These are phyloP conservation scores for Azemiops feae DNA, from an alignment of 2,113 vertebrate genomes.

Conservation along the genomic window DNA sequence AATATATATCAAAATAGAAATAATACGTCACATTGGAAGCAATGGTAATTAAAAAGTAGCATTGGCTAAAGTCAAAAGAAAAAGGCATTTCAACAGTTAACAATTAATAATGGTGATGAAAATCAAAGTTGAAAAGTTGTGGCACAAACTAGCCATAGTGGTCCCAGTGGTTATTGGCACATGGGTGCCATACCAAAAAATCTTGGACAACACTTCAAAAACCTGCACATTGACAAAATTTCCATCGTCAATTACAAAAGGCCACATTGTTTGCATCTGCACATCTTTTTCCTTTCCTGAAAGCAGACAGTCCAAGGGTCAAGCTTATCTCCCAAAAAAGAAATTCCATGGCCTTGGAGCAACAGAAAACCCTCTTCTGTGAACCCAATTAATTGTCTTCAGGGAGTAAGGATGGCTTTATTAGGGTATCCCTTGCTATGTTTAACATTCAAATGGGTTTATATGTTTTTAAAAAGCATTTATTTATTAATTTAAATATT, in stretches of 20 bases:
- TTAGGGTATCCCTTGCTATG: not conserved
- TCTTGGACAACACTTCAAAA: not conserved
- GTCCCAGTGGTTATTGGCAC: not conserved
- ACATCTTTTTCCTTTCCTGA: not conserved
- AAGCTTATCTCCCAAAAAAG: not conserved
- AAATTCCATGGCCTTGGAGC: not conserved
- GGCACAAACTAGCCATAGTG: not conserved
- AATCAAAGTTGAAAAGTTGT: not conserved
- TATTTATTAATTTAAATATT: not conserved
- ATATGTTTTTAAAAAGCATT: not conserved
- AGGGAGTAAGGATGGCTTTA: not conserved
- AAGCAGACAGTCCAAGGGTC: not conserved
- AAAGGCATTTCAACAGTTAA: not conserved
- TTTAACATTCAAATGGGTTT: not conserved
- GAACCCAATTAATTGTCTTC: not conserved
- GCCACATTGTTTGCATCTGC: no score
- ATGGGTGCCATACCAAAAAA: not conserved
- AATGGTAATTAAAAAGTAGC: not conserved
- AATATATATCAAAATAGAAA: not conserved
- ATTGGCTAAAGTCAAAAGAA: not conserved
- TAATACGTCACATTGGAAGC: not conserved
- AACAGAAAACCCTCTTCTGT: not conserved
- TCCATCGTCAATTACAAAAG: not conserved
- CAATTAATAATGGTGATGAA: not conserved
- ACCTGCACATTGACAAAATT: not conserved